Base-by-base conservation (phyloP, 2,113 vertebrate species). In the Pangasianodon hypophthalmus region DNA sequence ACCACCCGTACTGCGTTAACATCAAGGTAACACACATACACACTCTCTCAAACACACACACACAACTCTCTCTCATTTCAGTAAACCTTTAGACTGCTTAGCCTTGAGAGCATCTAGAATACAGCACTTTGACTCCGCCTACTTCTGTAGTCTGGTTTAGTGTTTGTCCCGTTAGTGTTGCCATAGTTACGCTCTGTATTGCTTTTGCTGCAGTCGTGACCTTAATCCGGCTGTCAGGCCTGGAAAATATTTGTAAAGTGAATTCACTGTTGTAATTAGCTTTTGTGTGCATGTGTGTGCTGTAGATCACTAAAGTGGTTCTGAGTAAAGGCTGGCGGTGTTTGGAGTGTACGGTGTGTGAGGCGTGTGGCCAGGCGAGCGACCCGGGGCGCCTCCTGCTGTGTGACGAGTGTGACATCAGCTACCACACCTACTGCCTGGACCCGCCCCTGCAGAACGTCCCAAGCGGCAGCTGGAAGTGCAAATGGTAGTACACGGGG, bases 391-490 rank as follows among this genome's bases (percentile, higher is more conserved):
- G 98, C 3, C 95, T 99, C 89, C 96, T 99, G 7, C 96, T 99
- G 85, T 99, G 98, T 29, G 98, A 99, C 0, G 97, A 99, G 92
- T 99, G 98, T 90, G 98, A 99, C 95, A 99, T 99, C 94, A 99
- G 98, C 93, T 99, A 99, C 91, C 98, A 99, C 94, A 99, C 98
- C 0, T 99, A 99, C 95, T 99, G 98, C 96, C 94, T 99, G 60
- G 97, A 99, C 91, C 98, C 98, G 0, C 98, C 98, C 0, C 94
- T 99, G 95, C 98, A 99, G 95, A 99, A 98, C 0, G 98, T 99
- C 11, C 98, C 98, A 2, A 99, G 98, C 92, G 98, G 98, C 88
- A 98, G 98, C 94, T 99, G 98, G 98, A 99, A 99, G 94, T 99
- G 98, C 96, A 98, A 98, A 97, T 99, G 98, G 98, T 99, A 90